phyloP scores from a whole-genome alignment of 2,113 vertebrate genomes.

The human (Homo sapiens) region DNA sequence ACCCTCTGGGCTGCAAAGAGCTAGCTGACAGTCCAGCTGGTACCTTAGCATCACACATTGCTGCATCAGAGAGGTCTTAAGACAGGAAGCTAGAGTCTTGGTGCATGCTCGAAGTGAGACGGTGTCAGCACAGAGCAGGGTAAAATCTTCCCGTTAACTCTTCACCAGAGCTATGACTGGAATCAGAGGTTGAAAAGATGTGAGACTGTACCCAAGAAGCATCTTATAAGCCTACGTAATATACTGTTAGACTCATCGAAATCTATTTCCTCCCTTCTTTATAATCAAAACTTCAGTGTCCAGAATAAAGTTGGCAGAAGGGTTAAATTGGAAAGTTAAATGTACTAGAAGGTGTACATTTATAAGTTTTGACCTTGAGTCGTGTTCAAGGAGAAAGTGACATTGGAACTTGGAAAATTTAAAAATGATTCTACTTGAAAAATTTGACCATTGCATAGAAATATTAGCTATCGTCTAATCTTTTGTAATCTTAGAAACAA shows the following conservation, averaged over 20 bases:
- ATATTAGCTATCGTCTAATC: not conserved
- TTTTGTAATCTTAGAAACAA: constrained; percentile 22
- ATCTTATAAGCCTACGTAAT: not conserved
- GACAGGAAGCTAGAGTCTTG: not conserved
- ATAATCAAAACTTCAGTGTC: not conserved
- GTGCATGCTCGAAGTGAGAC: not conserved
- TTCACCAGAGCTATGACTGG: not conserved
- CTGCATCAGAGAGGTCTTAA: not conserved
- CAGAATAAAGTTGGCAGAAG: not conserved
- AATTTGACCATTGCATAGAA: not conserved
- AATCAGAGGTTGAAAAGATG: not conserved
- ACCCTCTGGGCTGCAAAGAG: not conserved
- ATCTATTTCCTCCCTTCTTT: not conserved
- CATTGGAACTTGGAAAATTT: constrained; percentile 18
- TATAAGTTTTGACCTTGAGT: not conserved
- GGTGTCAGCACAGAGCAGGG: not conserved
- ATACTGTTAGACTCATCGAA: not conserved
- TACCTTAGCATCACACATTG: not conserved
- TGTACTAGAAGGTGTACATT: not conserved
- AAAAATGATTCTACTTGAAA: constrained; percentile 4
- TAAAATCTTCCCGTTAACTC: not conserved
- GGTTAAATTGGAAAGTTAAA: not conserved
- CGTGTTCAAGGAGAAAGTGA: not conserved
- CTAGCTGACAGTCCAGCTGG: not conserved
- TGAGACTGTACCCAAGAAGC: not conserved